A percentile compares a stretch with the other conserved stretches of the same genome.
Evolutionary conservation across 2,888 invertebrate genomes (phyloP).

Genomic region (Sabellastarte sp.): DNA sequence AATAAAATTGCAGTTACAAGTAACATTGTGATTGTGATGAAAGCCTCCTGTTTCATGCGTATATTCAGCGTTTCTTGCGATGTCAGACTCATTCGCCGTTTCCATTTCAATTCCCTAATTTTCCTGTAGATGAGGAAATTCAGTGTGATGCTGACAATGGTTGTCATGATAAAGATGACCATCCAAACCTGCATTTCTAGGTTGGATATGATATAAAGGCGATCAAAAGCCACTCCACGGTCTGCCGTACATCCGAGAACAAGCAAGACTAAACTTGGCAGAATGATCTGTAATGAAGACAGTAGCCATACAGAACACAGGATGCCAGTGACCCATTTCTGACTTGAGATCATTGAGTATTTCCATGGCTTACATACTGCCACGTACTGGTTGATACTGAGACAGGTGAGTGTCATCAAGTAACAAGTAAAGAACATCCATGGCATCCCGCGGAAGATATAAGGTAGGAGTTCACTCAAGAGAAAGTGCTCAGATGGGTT

Average conservation of each 20-base stretch:
- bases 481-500: conserved; percentile 10
- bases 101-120: conserved; percentile 18
- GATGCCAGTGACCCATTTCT: not conserved
- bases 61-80: conserved; percentile 16
- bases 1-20: conserved; percentile 21
- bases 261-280: conserved; percentile 18
- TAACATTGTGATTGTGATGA: conserved; percentile 23
- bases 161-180: conserved; percentile 17
- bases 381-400: conserved; percentile 24
- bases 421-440: conserved; percentile 29
- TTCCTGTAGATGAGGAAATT: conserved; percentile 17
- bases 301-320: conserved; percentile 19
- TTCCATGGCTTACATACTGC: conserved; percentile 25
- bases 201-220: conserved; percentile 13
- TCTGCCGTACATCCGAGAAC: conserved; percentile 9
- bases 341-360: conserved; percentile 14
- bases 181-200: conserved; percentile 29
- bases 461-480: conserved; percentile 14
- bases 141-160: conserved; percentile 18
- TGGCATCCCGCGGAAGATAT: conserved; percentile 19
- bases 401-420: conserved; percentile 21
- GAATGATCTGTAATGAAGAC: conserved; percentile 23
- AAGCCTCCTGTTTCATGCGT: conserved; percentile 25
- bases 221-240: conserved; percentile 8
- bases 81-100: conserved; percentile 4